Base-by-base conservation (phyloP, 2,797 vertebrate genomes). In the Sebastes flavidus region DNA sequence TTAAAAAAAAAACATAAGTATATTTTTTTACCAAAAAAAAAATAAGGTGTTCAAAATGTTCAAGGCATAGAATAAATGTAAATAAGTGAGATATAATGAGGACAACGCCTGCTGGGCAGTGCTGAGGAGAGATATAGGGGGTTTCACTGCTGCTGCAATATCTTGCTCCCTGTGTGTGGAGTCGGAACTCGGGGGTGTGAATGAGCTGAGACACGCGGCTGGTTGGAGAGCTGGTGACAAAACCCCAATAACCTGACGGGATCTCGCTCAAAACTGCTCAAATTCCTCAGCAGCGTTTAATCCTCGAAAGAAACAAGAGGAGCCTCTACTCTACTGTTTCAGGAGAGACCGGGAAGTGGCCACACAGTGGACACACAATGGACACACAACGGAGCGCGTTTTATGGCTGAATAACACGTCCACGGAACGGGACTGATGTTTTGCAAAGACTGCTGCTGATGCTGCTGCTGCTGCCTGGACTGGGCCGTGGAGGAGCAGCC, bases 181-280 rank as follows among this genome's bases (percentile, higher is more conserved):
- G 72, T 72, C 70, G 77, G 80, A 92, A 91, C 78, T 89, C 81
- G 84, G 81, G 86, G 86, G 87, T 94, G 93, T 93, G 94, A 93
- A 90, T 86, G 82, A 91, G 81, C 88, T 73, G 83, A 90, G 78
- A 81, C 82, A 84, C 77, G 6, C 74, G 86, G 75, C 83, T 85
- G 77, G 52, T 88, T 81, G 71, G 80, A 80, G 86, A 89, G 92
- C 86, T 77, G 82, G 78, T 89, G 84, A 85, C 84, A 90, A 80
- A 84, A 85, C 85, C 34, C 75, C 60, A 60, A 59, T 61, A 71
- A 75, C 71, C 87, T 27, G 75, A 67, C 67, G 74, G 77, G 85
- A 65, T 36, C 60, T 61, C 59, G 27, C 30, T 74, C 36, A 9
- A 46, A 61, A 60, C 74, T 18, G 67, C 66, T 79, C 22, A 56